phyloP scores from a whole-genome alignment of 2,888 invertebrate species.

The Catocala nupta region DNA sequence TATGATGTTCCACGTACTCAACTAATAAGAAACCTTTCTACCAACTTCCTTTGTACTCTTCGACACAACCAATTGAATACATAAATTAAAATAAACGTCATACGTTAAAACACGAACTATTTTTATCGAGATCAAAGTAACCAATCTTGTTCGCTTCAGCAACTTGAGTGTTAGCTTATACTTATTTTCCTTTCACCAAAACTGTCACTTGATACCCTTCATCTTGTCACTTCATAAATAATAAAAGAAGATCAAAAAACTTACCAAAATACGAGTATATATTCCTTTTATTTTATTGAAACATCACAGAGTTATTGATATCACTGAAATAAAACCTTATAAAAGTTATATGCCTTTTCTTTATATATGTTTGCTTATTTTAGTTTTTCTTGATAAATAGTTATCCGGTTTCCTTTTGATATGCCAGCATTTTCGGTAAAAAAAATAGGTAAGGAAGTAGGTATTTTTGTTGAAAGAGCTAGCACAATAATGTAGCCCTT shows the following conservation, averaged over 20 bases:
- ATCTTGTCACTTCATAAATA: constrained; percentile 41
- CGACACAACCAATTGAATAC: too few species aligned
- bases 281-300: constrained; percentile 32
- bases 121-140: background rate
- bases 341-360: constrained; percentile 20
- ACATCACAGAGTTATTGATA: constrained; percentile 29
- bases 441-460: background rate
- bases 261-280: constrained; percentile 24
- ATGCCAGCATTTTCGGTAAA: too few species aligned
- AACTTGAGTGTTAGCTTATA: constrained; percentile 5
- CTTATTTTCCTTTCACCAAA: constrained; percentile 19
- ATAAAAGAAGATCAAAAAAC: constrained; percentile 43
- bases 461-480: background rate
- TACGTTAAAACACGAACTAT: background rate
- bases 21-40: too few species aligned
- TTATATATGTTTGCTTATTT: background rate
- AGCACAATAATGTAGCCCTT: background rate
- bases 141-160: background rate
- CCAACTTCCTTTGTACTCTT: too few species aligned
- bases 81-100: too few species aligned
- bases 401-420: too few species aligned
- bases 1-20: too few species aligned
- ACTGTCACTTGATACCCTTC: constrained; percentile 33
- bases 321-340: constrained; percentile 30
- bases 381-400: background rate